A percentile compares a stretch with the other conserved stretches of the same genome.
phyloP scores from a whole-genome alignment of 2,797 vertebrate species.

The Hoplostethus mediterraneus region DNA sequence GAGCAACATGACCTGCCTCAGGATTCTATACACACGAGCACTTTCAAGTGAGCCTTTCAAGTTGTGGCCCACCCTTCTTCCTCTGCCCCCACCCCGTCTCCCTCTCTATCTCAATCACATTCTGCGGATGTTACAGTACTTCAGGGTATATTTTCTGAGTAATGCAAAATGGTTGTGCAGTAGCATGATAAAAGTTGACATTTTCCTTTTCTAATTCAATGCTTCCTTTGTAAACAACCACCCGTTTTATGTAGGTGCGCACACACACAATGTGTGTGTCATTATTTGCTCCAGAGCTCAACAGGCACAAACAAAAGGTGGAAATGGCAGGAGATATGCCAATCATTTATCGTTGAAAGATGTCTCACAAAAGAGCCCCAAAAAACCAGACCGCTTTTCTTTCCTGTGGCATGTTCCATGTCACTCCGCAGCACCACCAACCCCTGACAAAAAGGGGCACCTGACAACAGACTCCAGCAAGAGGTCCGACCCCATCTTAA shows the following conservation, averaged over 20 bases:
- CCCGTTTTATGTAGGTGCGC: slow-evolving; percentile 36
- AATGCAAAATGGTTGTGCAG: slow-evolving; percentile 74
- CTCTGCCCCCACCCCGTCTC: slow-evolving; percentile 55
- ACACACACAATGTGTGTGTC: slow-evolving; percentile 24
- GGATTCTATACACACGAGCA: slow-evolving; percentile 70
- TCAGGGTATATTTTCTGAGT: slow-evolving; percentile 72
- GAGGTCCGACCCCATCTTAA: slow-evolving; percentile 72
- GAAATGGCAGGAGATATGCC: slow-evolving; percentile 79
- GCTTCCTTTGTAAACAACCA: slow-evolving; percentile 78
- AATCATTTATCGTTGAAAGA: slow-evolving; percentile 77
- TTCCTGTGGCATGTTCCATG: slow-evolving; percentile 52
- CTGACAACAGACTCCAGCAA: slow-evolving; percentile 60
- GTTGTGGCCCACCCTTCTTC: slow-evolving; percentile 60
- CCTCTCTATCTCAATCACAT: slow-evolving; percentile 74
- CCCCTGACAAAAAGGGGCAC: slow-evolving; percentile 40
- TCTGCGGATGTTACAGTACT: slow-evolving; percentile 74
- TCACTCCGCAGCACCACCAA: slow-evolving; percentile 47
- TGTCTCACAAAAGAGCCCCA: slow-evolving; percentile 71
- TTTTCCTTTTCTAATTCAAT: slow-evolving; percentile 79
- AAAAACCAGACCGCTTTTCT: slow-evolving; percentile 67
- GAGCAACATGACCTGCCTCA: slow-evolving; percentile 69
- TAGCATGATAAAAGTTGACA: slow-evolving; percentile 80
- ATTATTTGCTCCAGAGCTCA: slow-evolving; percentile 67
- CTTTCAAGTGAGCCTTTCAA: slow-evolving; percentile 76
- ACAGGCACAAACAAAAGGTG: slow-evolving; percentile 73